Evolutionary conservation across 2,888 invertebrate genomes (phyloP), one percentile per base, ranked within the genome.

Genomic region (Trissoscelio sp.): DNA sequence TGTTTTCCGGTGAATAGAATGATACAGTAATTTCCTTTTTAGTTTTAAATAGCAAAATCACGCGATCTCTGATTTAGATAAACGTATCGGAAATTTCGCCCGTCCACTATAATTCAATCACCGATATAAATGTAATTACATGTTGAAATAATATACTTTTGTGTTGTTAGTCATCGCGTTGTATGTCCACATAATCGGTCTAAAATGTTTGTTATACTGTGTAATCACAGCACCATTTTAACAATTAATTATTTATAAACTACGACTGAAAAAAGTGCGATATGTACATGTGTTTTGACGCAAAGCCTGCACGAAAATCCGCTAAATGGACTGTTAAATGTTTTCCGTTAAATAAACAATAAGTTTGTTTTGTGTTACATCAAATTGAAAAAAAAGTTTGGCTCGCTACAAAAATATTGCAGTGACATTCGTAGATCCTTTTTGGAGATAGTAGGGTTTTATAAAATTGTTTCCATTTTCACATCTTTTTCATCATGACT

Each of bases 331-430:
- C 42, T 42, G 24, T 14, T 58, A 46, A 62, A 44, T 46, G 46
- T 62, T 44, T 28, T 14, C 31, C 28, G 60, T 46, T 62, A 62
- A 62, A 62, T 62, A 58, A 58, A 58, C 58, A 58, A 58, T 22
- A 58, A 58, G 22, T 58, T 39, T 22, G 39, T 11, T 9, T 39
- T 12, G 39, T 7, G n/a, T 24, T 9, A 11, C 20, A 39, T 14
- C 5, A 42, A 42, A 22, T 42, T 16, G 11, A n/a, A 6, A 11
- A 11, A n/a, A n/a, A n/a, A n/a, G n/a, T n/a, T n/a, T n/a, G n/a
- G n/a, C n/a, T n/a, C n/a, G n/a, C 9, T 34, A 11, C 9, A 16
- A 55, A 55, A 34, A 55, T 55, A 18, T 55, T 55, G 3, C n/a
- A n/a, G n/a, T n/a, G n/a, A n/a, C n/a, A n/a, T n/a, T n/a, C n/a